These are phyloP conservation scores for Limulus polyphemus DNA, from an alignment of 2,888 invertebrate genomes.

Conservation along the genomic window DNA sequence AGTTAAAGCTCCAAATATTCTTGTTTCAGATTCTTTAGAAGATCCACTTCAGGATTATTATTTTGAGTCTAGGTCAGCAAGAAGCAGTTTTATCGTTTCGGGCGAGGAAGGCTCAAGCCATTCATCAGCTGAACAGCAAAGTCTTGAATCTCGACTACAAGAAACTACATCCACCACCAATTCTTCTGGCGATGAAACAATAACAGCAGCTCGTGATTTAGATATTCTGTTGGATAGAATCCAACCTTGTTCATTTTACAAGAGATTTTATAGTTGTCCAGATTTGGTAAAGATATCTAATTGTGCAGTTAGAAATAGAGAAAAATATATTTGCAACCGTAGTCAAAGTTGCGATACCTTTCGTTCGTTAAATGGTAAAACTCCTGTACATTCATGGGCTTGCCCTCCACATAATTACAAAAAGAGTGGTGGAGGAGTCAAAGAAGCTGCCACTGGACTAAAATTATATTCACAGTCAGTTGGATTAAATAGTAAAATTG, in stretches of 20 bases:
- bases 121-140: too few relatives aligned
- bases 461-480: too few relatives aligned
- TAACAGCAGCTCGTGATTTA: too few relatives aligned
- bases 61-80: conserved; percentile 26
- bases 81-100: conserved; percentile 21
- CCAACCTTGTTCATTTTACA: conserved; percentile 39
- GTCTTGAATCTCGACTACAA: too few relatives aligned
- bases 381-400: conserved; percentile 33
- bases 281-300: conserved; percentile 46
- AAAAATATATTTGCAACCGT: neutral
- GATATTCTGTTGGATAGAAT: too few relatives aligned
- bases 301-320: conserved; percentile 41
- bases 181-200: too few relatives aligned
- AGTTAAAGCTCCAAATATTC: neutral
- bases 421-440: conserved; percentile 26
- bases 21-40: conserved; percentile 25
- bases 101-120: too few relatives aligned
- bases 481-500: too few relatives aligned
- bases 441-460: conserved; percentile 30
- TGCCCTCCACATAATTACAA: conserved; percentile 20
- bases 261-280: conserved; percentile 81
- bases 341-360: conserved; percentile 54
- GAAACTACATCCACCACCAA: too few relatives aligned
- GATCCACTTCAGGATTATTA: conserved; percentile 31
- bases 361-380: conserved; percentile 27